Percentiles rank a stretch among this genome's conserved stretches.
Evolutionary conservation across 2,797 vertebrate species (phyloP).

Genomic region (Forpus xanthops): DNA sequence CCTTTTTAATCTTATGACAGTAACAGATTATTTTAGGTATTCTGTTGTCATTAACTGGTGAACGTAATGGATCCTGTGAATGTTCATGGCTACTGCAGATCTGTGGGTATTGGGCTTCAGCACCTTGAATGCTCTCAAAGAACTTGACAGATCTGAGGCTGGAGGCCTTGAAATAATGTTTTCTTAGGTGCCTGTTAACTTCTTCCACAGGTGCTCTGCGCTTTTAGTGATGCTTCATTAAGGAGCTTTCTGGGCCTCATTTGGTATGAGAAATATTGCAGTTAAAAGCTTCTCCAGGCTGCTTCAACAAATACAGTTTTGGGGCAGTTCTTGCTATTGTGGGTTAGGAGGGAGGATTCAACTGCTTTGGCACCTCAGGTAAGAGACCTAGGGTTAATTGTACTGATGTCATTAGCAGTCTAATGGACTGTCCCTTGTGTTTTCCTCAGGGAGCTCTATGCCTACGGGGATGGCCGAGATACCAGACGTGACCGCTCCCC

Average conservation of each 20-base stretch:
- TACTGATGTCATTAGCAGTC: neutral
- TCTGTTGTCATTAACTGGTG: neutral
- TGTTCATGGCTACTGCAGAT: neutral
- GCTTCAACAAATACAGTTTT: neutral
- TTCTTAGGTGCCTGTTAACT: neutral
- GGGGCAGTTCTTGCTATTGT: neutral
- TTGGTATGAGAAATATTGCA: neutral
- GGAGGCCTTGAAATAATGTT: neutral
- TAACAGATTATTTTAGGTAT: neutral
- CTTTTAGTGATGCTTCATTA: neutral
- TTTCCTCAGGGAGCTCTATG: constrained; percentile 76
- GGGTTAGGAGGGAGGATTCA: constrained; percentile 37
- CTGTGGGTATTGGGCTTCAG: neutral
- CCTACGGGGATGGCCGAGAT: constrained; percentile 78
- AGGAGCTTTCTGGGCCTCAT: neutral
- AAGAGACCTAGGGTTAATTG: neutral
- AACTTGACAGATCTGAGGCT: neutral
- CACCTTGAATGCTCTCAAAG: neutral
- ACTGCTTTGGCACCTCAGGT: constrained; percentile 7
- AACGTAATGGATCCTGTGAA: neutral
- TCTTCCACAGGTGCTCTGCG: neutral
- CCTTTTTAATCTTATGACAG: neutral
- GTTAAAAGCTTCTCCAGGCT: neutral
- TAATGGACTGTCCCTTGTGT: constrained; percentile 58
- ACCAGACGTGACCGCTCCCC: constrained; percentile 79